Evolutionary conservation across 2,113 vertebrate species (phyloP).

Genomic region (Leucopsar rothschildi): DNA sequence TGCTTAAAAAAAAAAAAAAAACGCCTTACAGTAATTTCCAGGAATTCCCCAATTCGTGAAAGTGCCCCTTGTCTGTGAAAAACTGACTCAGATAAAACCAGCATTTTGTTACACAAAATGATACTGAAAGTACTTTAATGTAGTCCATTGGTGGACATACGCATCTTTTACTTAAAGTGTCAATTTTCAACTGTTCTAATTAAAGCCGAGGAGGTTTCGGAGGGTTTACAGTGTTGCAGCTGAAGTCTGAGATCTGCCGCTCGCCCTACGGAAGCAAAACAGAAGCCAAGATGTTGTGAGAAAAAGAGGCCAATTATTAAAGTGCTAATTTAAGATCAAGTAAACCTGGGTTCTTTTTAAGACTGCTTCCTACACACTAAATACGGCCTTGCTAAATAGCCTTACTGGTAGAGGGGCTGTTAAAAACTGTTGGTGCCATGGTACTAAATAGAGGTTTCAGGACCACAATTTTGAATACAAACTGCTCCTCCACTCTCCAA

Average conservation of each 20-base stretch:
- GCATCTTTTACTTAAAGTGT: not conserved
- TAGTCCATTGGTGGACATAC: rapidly evolving
- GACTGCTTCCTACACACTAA: not conserved
- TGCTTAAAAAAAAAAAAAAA: not conserved
- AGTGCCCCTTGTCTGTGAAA: not conserved
- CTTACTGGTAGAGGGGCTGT: not conserved
- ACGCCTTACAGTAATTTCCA: not conserved
- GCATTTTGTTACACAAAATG: not conserved
- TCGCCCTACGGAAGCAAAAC: not conserved
- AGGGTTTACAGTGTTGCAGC: not conserved
- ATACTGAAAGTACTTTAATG: not conserved
- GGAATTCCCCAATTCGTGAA: not conserved
- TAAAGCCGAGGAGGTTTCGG: not conserved
- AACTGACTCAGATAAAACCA: not conserved
- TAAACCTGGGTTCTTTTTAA: not conserved
- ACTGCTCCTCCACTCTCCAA: not conserved
- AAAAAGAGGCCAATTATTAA: not conserved
- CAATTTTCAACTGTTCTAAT: not conserved
- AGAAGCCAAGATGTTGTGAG: not conserved
- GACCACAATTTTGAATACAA: not conserved
- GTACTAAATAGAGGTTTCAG: not conserved
- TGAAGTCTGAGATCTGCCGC: not conserved
- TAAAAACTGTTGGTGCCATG: not conserved
- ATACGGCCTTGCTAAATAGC: not conserved
- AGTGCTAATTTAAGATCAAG: not conserved